Evolutionary conservation across 2,797 vertebrate species (phyloP).

Genomic region (Carduelis carduelis): DNA sequence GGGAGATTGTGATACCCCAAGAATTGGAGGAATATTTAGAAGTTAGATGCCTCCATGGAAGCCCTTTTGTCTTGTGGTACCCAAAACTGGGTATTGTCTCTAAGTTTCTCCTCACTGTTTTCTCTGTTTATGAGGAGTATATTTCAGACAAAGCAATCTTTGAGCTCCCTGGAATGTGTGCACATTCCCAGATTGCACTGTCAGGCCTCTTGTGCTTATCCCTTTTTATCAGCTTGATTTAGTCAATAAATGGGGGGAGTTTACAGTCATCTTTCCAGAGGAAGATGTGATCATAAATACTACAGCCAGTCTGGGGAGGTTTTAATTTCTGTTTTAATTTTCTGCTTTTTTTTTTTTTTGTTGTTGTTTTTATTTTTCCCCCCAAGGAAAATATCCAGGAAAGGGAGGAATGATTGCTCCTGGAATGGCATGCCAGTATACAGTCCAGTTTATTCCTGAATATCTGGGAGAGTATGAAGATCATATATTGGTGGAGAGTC

Average conservation of each 20-base stretch:
- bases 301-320: not conserved
- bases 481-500: constrained; percentile 84
- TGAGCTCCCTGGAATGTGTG: not conserved
- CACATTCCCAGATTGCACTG: not conserved
- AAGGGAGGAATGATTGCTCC: constrained; percentile 88
- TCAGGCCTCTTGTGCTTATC: not conserved
- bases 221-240: not conserved
- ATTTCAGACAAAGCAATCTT: not conserved
- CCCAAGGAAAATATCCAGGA: constrained; percentile 89
- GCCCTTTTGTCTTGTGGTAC: not conserved
- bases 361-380: not conserved
- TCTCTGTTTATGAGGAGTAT: not conserved
- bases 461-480: constrained; percentile 86
- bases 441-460: constrained; percentile 86
- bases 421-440: constrained; percentile 91
- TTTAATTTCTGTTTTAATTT: not conserved
- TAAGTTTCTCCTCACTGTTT: not conserved
- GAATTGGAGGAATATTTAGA: not conserved
- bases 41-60: not conserved
- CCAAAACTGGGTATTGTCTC: not conserved
- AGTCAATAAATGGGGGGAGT: not conserved
- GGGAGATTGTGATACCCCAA: not conserved
- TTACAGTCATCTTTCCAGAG: not conserved
- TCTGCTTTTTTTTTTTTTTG: not conserved
- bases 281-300: not conserved